A percentile compares a stretch with the other conserved stretches of the same genome.
These are phyloP conservation scores for Coturnix japonica DNA, from an alignment of 2,113 vertebrate genomes.

Conservation along the genomic window DNA sequence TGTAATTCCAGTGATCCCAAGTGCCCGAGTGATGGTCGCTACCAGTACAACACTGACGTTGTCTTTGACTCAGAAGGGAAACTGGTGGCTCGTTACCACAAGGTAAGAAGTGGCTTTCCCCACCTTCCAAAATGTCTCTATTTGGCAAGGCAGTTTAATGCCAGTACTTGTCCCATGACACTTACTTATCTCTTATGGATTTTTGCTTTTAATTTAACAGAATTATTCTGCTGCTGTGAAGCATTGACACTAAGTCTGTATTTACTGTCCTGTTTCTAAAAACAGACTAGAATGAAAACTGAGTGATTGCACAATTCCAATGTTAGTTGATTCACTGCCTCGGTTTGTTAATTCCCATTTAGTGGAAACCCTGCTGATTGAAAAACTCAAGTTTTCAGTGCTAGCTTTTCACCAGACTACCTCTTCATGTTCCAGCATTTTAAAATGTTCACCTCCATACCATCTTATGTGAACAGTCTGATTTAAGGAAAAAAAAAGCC, in stretches of 20 bases:
- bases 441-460: neutral
- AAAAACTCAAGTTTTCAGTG: neutral
- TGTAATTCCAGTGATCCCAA: slow-evolving; percentile 50
- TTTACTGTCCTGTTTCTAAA: neutral
- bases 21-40: slow-evolving; percentile 61
- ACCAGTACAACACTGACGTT: slow-evolving; percentile 75
- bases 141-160: slow-evolving; percentile 49
- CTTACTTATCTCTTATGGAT: neutral
- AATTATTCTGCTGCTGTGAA: neutral
- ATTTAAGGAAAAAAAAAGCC: neutral
- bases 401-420: neutral
- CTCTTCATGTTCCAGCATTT: neutral
- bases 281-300: neutral
- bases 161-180: slow-evolving; percentile 28
- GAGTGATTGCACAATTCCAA: neutral
- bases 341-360: neutral
- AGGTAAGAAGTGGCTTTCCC: slow-evolving; percentile 80
- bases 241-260: neutral
- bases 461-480: accelerated
- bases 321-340: neutral
- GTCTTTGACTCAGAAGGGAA: slow-evolving; percentile 74
- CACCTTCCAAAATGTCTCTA: neutral
- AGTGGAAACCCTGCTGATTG: neutral
- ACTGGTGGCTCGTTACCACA: slow-evolving; percentile 77
- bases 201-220: neutral